Evolutionary conservation across 37 sponge, comb jelly and placozoan species (phyloP).

Genomic region (Cladorhizidae sp.): DNA sequence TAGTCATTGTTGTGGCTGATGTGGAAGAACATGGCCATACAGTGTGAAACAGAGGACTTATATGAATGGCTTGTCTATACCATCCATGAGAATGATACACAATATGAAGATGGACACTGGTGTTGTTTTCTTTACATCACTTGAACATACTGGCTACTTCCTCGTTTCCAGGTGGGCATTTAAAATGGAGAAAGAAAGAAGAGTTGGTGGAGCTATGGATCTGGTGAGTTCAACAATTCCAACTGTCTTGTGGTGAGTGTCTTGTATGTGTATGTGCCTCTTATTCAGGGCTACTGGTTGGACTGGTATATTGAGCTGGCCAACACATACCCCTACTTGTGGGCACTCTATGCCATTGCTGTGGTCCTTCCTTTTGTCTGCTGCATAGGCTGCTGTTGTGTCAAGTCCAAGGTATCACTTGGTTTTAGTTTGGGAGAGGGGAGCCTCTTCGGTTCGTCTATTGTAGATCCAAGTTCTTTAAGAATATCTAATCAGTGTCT

Average conservation of each 20-base stretch:
- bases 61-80: no score
- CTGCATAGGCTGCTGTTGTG: slow-evolving; percentile 70
- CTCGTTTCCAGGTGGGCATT: slow-evolving; percentile 65
- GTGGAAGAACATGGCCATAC: no score
- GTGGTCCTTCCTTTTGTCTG: slow-evolving; percentile 82
- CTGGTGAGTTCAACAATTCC: slow-evolving; percentile 17
- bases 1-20: no score
- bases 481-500: no score
- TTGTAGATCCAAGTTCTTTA: no score
- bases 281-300: slow-evolving; percentile 58
- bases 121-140: no score
- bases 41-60: no score
- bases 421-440: no score
- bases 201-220: slow-evolving; percentile 34
- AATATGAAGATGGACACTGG: no score
- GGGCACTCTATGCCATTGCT: slow-evolving; percentile 88
- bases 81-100: no score
- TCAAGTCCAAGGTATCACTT: slow-evolving; percentile 68
- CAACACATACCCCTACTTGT: slow-evolving; percentile 87
- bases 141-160: no score
- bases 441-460: no score
- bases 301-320: slow-evolving; percentile 76
- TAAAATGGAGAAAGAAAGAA: slow-evolving; percentile 67
- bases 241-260: not conserved
- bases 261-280: not conserved